These are phyloP conservation scores for Umimayanthus kanabou DNA, from an alignment of 92 coral and sea anemone genomes.

Conservation along the genomic window DNA sequence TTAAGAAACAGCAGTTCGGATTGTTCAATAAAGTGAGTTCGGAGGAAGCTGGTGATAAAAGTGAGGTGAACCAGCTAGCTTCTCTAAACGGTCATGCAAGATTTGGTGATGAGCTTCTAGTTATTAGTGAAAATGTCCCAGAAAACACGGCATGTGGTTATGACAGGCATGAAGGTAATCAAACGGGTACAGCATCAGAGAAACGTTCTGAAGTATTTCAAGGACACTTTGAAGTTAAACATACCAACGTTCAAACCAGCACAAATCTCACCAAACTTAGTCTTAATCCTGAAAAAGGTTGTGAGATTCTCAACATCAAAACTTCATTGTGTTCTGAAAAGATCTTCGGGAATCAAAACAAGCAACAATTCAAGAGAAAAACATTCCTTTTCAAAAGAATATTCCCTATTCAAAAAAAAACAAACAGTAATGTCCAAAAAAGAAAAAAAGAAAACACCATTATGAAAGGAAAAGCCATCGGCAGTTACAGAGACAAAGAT, in stretches of 20 bases:
- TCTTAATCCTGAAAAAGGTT: too few relatives aligned
- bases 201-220: not conserved
- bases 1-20: conserved; percentile 47
- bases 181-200: not conserved
- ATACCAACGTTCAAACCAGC: too few relatives aligned
- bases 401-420: too few relatives aligned
- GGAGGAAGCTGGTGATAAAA: not conserved
- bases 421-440: not conserved
- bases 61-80: too few relatives aligned
- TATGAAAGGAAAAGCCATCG: not conserved
- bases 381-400: too few relatives aligned
- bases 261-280: too few relatives aligned
- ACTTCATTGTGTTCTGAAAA: too few relatives aligned
- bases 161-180: not conserved
- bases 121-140: not conserved
- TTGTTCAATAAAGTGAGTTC: not conserved
- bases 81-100: not conserved
- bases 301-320: too few relatives aligned
- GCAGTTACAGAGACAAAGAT: not conserved
- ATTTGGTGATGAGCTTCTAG: not conserved
- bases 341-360: too few relatives aligned
- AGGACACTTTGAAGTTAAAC: too few relatives aligned
- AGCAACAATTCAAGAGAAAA: too few relatives aligned
- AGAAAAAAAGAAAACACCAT: not conserved
- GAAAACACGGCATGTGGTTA: not conserved